Percentiles rank a stretch among this genome's conserved stretches.
These are phyloP conservation scores for Coenobita brevimanus DNA, from an alignment of 1,140 invertebrate genomes.

Conservation along the genomic window DNA sequence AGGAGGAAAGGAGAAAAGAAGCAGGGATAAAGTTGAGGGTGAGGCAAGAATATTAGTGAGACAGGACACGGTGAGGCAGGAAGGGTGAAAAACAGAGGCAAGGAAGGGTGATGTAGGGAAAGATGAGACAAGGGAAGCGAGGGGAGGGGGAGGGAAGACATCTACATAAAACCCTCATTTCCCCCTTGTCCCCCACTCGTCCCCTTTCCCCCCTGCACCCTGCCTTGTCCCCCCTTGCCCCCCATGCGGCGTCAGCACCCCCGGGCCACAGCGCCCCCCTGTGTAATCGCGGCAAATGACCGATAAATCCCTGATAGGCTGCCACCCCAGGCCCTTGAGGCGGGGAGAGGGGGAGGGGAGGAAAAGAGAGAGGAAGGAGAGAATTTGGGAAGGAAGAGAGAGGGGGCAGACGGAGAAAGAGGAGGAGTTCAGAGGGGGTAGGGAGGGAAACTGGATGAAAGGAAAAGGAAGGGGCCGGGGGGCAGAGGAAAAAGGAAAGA, in stretches of 20 bases:
- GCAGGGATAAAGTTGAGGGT: too few relatives aligned
- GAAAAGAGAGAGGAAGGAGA: not conserved
- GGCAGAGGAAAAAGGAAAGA: not conserved
- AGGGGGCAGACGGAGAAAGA: not conserved
- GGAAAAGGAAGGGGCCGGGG: not conserved
- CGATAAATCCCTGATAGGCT: slow-evolving; percentile 32
- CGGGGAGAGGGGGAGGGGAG: slow-evolving; percentile 8
- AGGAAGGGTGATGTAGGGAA: too few relatives aligned
- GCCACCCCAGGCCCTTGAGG: not conserved
- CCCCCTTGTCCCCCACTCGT: too few relatives aligned
- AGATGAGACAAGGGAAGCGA: too few relatives aligned
- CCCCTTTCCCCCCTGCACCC: too few relatives aligned
- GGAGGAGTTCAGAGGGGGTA: not conserved
- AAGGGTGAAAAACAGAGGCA: too few relatives aligned
- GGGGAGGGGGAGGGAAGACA: too few relatives aligned
- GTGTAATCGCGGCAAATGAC: slow-evolving; percentile 43
- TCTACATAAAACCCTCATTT: too few relatives aligned
- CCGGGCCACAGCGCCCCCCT: not conserved
- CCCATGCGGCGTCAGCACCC: not conserved
- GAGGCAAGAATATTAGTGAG: too few relatives aligned
- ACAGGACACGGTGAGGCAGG: too few relatives aligned
- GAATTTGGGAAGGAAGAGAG: not conserved
- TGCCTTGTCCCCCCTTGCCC: not conserved
- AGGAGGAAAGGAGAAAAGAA: too few relatives aligned
- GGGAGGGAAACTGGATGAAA: not conserved